phyloP scores from a whole-genome alignment of 2,113 vertebrate genomes.

The Axis porcinus region DNA sequence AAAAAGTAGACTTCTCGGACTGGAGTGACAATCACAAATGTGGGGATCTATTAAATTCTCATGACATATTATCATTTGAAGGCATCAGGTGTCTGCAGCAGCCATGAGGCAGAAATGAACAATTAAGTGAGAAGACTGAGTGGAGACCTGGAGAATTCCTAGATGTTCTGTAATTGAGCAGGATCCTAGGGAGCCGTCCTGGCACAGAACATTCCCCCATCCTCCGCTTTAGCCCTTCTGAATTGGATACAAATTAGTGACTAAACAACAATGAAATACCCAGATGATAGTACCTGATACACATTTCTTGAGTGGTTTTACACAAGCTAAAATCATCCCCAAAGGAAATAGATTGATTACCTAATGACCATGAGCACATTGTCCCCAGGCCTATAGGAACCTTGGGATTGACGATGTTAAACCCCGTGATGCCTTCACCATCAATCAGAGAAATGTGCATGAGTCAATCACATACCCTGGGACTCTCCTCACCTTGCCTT shows the following conservation, averaged over 20 bases:
- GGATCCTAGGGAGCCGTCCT: neutral
- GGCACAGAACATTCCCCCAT: fast-evolving
- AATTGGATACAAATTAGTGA: neutral
- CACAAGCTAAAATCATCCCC: neutral
- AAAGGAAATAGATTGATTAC: neutral
- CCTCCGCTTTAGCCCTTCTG: neutral
- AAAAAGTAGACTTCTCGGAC: neutral
- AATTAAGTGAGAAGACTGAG: neutral
- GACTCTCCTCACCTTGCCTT: neutral
- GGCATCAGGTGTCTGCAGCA: neutral
- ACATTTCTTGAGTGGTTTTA: neutral
- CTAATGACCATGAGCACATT: neutral
- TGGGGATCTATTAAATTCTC: neutral
- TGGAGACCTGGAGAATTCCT: neutral
- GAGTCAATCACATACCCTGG: neutral
- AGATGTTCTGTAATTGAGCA: neutral
- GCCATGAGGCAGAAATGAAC: neutral
- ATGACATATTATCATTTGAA: neutral
- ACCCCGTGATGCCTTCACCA: neutral
- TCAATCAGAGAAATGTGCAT: neutral
- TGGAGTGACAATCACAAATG: neutral
- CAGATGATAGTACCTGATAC: neutral
- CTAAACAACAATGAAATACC: neutral
- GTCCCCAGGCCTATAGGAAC: neutral
- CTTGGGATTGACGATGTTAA: neutral